A percentile compares a stretch with the other conserved stretches of the same genome.
These are phyloP conservation scores for Tetranychus piercei DNA, from an alignment of 2,888 invertebrate genomes.

Conservation along the genomic window DNA sequence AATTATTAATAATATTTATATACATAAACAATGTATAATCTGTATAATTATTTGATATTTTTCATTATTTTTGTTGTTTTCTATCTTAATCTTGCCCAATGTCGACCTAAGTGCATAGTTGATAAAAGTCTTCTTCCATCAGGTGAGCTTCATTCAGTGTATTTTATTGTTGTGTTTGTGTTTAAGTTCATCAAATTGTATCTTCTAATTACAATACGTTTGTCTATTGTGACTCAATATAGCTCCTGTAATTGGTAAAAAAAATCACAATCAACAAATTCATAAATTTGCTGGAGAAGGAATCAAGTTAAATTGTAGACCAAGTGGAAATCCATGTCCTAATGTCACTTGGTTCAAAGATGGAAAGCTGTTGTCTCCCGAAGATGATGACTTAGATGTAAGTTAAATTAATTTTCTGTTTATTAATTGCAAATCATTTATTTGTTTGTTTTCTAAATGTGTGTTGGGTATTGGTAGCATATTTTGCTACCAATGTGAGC, in stretches of 20 bases:
- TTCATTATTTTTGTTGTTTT: background rate
- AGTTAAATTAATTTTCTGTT: background rate
- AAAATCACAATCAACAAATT: background rate
- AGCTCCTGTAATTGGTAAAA: background rate
- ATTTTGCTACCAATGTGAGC: too few species aligned
- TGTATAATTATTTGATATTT: background rate
- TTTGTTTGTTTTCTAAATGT: too few species aligned
- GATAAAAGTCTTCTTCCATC: background rate
- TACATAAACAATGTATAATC: background rate
- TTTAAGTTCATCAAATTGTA: background rate
- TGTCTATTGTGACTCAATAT: too few species aligned
- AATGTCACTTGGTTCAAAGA: constrained; percentile 3
- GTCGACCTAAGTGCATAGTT: background rate
- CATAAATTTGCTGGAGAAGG: constrained; percentile 2
- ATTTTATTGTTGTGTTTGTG: background rate
- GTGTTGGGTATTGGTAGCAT: too few species aligned
- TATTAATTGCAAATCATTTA: too few species aligned
- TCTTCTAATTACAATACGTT: too few species aligned
- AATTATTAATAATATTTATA: background rate
- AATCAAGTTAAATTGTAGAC: background rate
- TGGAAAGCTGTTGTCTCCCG: background rate
- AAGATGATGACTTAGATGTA: background rate
- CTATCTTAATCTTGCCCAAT: background rate
- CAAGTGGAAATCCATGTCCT: background rate
- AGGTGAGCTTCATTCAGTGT: background rate